Evolutionary conservation across 1,140 invertebrate genomes (phyloP).

Genomic region (Phymorhynchus buccinoides): DNA sequence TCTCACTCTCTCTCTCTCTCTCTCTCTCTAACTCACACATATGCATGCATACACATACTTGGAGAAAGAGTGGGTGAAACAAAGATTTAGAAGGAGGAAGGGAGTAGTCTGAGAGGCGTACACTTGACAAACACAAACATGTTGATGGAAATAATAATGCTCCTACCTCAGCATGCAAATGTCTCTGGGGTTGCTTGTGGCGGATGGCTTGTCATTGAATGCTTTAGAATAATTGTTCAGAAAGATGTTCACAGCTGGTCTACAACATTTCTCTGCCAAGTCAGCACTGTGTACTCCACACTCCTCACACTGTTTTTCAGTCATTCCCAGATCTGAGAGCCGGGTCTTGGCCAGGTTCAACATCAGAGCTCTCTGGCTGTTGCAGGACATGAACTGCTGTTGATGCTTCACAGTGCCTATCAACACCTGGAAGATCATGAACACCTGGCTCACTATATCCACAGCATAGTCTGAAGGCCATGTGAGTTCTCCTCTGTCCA

Average conservation of each 20-base stretch:
- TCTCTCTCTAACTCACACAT: too few species aligned
- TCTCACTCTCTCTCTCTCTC: too few species aligned
- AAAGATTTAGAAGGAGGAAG: not conserved
- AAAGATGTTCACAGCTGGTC: not conserved
- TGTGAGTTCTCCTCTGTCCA: not conserved
- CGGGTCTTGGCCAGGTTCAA: not conserved
- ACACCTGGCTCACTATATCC: not conserved
- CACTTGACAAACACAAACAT: not conserved
- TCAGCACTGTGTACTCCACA: not conserved
- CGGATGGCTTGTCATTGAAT: not conserved
- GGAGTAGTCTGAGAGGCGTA: too few species aligned
- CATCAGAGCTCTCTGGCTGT: not conserved
- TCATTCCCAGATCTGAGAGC: not conserved
- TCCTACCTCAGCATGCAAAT: not conserved
- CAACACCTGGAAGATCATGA: not conserved
- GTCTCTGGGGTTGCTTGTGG: conserved; percentile 1
- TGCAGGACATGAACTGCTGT: not conserved
- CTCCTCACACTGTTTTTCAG: not conserved
- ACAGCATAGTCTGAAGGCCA: conserved; percentile 25
- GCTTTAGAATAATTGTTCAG: not conserved
- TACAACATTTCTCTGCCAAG: not conserved
- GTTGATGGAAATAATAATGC: not conserved
- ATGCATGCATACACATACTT: too few species aligned
- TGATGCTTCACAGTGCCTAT: not conserved
- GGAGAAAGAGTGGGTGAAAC: not conserved